Percentiles rank a stretch among this genome's conserved stretches.
phyloP scores from a whole-genome alignment of 2,113 vertebrate species.

The Myotis yumanensis region DNA sequence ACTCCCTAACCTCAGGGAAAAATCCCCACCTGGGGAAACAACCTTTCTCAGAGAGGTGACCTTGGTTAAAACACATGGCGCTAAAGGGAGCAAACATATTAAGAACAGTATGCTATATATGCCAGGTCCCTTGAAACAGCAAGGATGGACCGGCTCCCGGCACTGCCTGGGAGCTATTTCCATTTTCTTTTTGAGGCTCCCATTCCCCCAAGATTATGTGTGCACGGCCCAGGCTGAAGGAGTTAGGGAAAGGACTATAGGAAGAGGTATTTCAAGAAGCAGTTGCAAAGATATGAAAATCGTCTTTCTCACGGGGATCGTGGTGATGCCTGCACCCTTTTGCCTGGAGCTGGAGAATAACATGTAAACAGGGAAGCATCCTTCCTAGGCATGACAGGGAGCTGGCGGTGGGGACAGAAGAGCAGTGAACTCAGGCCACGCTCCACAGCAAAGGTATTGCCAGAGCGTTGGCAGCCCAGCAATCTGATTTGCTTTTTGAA shows the following conservation, averaged over 20 bases:
- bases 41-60: too few relatives aligned
- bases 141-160: too few relatives aligned
- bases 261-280: not conserved
- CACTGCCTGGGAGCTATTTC: not conserved
- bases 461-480: not conserved
- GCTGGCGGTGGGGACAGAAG: not conserved
- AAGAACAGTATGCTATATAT: too few relatives aligned
- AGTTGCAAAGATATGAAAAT: slow-evolving; percentile 53
- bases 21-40: too few relatives aligned
- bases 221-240: not conserved
- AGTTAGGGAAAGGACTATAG: not conserved
- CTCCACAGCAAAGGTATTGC: not conserved
- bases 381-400: not conserved
- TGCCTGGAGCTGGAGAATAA: not conserved
- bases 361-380: slow-evolving; percentile 3
- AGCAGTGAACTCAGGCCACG: not conserved
- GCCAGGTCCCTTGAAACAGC: too few relatives aligned
- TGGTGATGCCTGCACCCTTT: not conserved
- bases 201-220: not conserved
- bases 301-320: slow-evolving; percentile 21
- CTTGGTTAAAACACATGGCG: too few relatives aligned
- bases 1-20: too few relatives aligned
- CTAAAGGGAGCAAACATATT: too few relatives aligned
- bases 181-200: not conserved
- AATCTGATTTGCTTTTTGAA: slow-evolving; percentile 31